phyloP scores from a whole-genome alignment of 2,888 invertebrate species.

The Chouioia cunea region DNA sequence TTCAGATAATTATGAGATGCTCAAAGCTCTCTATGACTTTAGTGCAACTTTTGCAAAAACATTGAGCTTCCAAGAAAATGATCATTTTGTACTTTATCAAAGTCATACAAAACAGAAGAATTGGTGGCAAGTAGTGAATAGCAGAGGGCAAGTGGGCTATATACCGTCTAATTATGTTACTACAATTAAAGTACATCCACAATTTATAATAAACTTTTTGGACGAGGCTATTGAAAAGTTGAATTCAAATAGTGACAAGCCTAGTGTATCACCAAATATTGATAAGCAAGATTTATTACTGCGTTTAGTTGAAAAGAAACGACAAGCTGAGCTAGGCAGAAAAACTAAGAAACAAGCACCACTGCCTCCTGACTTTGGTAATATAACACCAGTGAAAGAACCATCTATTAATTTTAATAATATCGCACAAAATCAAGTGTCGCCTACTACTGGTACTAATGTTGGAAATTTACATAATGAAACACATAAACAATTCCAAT shows the following conservation, averaged over 20 bases:
- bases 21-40: constrained; percentile 86
- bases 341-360: constrained; percentile 66
- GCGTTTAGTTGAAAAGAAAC: constrained; percentile 76
- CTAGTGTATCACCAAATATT: constrained; percentile 68
- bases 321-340: constrained; percentile 70
- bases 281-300: constrained; percentile 76
- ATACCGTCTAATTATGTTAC: constrained; percentile 90
- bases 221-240: constrained; percentile 77
- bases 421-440: constrained; percentile 50
- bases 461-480: constrained; percentile 50
- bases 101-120: constrained; percentile 84
- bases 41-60: constrained; percentile 88
- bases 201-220: constrained; percentile 79
- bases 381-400: constrained; percentile 55
- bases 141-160: constrained; percentile 85
- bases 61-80: constrained; percentile 83
- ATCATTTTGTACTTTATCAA: constrained; percentile 85
- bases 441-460: constrained; percentile 50
- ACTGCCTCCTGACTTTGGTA: constrained; percentile 64
- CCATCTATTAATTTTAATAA: constrained; percentile 48
- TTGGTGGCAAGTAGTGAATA: constrained; percentile 91
- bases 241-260: constrained; percentile 57
- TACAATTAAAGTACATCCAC: constrained; percentile 81
- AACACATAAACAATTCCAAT: constrained; percentile 54
- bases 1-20: constrained; percentile 82